Percentiles rank a stretch among this genome's conserved stretches.
These are phyloP conservation scores for Setipinna tenuifilis DNA, from an alignment of 2,797 vertebrate species.

Conservation along the genomic window DNA sequence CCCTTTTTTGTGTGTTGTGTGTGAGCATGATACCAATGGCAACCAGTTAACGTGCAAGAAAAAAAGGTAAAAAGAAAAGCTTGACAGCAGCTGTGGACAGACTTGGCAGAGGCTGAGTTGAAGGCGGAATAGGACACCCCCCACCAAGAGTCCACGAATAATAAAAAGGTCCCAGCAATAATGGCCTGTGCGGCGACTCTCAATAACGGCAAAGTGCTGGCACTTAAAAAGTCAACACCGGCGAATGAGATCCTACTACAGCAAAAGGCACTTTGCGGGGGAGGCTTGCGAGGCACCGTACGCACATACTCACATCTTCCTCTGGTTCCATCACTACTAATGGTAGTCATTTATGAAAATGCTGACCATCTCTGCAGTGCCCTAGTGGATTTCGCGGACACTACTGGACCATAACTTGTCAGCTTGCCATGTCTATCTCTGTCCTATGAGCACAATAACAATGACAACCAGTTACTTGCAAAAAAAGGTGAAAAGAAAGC, in stretches of 20 bases:
- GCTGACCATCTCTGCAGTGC: neutral
- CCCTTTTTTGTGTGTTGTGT: neutral
- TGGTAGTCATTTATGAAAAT: constrained; percentile 33
- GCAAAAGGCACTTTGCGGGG: too few relatives aligned
- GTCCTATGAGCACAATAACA: too few relatives aligned
- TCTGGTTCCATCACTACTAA: constrained; percentile 24
- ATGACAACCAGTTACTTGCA: too few relatives aligned
- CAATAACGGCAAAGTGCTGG: neutral
- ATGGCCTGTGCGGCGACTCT: neutral
- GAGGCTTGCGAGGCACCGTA: too few relatives aligned
- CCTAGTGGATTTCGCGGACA: too few relatives aligned
- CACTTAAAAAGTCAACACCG: neutral
- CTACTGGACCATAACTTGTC: too few relatives aligned
- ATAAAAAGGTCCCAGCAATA: neutral
- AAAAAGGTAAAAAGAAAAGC: neutral
- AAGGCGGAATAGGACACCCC: neutral
- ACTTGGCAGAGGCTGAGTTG: neutral
- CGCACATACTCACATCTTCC: neutral
- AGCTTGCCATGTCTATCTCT: too few relatives aligned
- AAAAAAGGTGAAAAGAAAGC: too few relatives aligned
- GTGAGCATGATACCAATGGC: neutral
- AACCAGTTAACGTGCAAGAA: neutral
- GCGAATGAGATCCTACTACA: too few relatives aligned
- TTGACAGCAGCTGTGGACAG: constrained; percentile 8
- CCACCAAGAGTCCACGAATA: neutral